Percentiles rank a stretch among this genome's conserved stretches.
These are phyloP conservation scores for Upupa epops DNA, from an alignment of 2,113 vertebrate genomes.

Conservation along the genomic window DNA sequence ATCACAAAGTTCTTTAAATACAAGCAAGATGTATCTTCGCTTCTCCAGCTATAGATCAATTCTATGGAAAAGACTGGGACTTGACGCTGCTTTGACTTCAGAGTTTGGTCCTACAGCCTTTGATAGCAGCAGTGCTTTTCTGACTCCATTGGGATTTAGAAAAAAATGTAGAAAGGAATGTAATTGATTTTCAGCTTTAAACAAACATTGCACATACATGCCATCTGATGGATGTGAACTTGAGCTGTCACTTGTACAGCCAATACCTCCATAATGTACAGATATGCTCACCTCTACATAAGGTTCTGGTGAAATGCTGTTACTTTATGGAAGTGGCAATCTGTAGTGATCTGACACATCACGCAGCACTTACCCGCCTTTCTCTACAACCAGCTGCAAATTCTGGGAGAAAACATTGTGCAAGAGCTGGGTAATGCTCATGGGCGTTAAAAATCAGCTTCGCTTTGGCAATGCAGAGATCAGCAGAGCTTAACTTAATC, in stretches of 20 bases:
- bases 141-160: background rate
- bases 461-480: background rate
- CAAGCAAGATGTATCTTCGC: rapidly evolving
- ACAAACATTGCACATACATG: background rate
- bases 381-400: background rate
- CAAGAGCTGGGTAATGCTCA: background rate
- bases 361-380: background rate
- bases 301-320: background rate
- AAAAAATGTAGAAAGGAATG: background rate
- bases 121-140: background rate
- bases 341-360: background rate
- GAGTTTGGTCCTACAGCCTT: background rate
- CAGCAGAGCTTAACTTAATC: background rate
- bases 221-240: background rate
- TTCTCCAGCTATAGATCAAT: background rate
- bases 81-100: background rate
- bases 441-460: background rate
- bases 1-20: background rate
- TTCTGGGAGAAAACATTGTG: background rate
- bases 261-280: background rate
- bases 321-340: background rate
- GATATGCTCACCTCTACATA: background rate
- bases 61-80: background rate
- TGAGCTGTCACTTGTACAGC: background rate
- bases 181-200: background rate